Conservation (phyloP, 2,113 vertebrate genomes). For the Chunga burmeisteri region DNA sequence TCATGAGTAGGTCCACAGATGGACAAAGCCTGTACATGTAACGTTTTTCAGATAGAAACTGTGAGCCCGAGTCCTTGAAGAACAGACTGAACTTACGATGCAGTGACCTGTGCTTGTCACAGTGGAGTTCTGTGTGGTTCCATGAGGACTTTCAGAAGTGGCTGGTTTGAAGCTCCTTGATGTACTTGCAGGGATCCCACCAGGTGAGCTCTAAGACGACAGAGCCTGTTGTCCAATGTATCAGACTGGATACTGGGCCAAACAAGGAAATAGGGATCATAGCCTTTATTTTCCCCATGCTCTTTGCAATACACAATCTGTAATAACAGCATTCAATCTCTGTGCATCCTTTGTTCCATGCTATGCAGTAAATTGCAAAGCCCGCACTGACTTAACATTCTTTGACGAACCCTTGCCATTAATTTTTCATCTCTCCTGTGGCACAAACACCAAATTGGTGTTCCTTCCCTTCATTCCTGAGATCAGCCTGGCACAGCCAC, state of each 20-base stretch:
- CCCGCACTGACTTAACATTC: not conserved
- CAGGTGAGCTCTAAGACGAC: not conserved
- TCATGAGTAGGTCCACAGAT: not conserved
- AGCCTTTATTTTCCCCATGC: not conserved
- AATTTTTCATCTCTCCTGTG: not conserved
- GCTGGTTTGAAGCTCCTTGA: not conserved
- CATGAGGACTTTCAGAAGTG: not conserved
- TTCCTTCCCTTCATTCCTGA: not conserved
- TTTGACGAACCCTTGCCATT: not conserved
- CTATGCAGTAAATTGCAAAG: not conserved
- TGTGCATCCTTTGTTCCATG: not conserved
- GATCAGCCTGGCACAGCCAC: not conserved
- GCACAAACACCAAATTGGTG: not conserved
- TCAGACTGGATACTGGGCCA: not conserved
- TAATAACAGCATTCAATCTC: not conserved
- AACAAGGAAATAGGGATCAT: not conserved
- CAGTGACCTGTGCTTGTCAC: rapidly evolving
- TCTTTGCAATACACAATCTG: not conserved
- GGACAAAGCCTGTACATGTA: not conserved
- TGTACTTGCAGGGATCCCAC: not conserved
- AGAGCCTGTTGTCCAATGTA: not conserved
- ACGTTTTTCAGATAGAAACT: not conserved
- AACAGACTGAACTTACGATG: rapidly evolving
- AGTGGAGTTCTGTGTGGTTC: rapidly evolving
- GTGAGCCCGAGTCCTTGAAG: not conserved